Conservation (phyloP, 2,113 vertebrate genomes). For the Hemiscyllium ocellatum region DNA sequence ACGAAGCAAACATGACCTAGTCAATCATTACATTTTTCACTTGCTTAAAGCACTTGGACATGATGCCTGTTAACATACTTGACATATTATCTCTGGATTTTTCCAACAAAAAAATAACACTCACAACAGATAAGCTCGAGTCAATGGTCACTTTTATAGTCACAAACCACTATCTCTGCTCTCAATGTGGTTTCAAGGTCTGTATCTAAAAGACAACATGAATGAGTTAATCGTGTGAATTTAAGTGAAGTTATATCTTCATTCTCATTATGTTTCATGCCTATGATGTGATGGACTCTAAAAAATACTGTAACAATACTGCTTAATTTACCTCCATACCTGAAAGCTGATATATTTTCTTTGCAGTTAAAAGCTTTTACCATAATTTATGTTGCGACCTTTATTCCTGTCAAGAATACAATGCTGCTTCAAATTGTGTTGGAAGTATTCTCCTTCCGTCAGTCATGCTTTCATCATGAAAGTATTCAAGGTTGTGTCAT, state of each 20-base stretch:
- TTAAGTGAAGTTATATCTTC: neutral
- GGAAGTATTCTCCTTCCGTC: conserved; percentile 26
- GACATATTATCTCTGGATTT: neutral
- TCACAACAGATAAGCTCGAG: neutral
- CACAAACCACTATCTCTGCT: neutral
- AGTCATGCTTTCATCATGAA: conserved; percentile 24
- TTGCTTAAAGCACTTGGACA: neutral
- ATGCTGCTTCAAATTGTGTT: conserved; percentile 17
- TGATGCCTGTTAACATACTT: neutral
- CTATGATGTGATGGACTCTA: neutral
- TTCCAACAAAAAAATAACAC: neutral
- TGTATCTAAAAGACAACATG: neutral
- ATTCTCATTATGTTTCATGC: neutral
- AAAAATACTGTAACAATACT: neutral
- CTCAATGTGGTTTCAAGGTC: conserved; percentile 2
- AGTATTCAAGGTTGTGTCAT: conserved; percentile 28
- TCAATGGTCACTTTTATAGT: neutral
- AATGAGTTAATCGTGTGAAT: neutral
- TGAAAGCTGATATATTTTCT: neutral
- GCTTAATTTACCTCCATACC: neutral
- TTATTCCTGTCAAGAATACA: neutral
- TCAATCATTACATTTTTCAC: neutral
- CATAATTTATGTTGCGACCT: neutral
- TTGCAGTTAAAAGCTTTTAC: neutral
- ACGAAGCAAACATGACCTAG: neutral